Percentiles rank a stretch among this genome's conserved stretches.
Conservation (phyloP, 2,797 vertebrate genomes). For the Sebastes oblongus region DNA sequence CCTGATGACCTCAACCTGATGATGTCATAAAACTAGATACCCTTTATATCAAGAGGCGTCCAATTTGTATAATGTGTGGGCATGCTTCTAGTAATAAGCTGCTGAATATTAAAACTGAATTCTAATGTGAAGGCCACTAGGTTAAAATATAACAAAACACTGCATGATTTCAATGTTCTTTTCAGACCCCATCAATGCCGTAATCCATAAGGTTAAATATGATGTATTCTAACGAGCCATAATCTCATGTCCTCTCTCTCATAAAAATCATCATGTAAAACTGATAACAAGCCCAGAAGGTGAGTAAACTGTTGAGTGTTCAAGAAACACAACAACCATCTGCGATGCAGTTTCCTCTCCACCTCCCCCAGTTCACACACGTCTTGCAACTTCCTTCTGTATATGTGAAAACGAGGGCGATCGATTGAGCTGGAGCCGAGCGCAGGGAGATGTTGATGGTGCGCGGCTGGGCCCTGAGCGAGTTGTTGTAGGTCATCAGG, state of each 20-base stretch:
- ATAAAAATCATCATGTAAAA: constrained; percentile 49
- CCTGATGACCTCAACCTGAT: not conserved
- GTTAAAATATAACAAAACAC: not conserved
- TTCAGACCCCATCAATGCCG: constrained; percentile 5
- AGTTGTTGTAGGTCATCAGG: constrained; percentile 69
- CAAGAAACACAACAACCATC: constrained; percentile 75
- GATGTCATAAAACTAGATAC: not conserved
- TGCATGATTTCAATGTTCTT: constrained; percentile 15
- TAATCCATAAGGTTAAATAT: constrained; percentile 42
- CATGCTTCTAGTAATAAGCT: not conserved
- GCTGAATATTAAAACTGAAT: constrained; percentile 22
- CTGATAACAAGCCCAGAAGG: constrained; percentile 72
- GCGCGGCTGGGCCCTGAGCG: constrained; percentile 61
- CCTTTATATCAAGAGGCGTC: not conserved
- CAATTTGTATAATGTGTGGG: constrained; percentile 9
- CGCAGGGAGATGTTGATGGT: constrained; percentile 64
- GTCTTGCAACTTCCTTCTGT: constrained; percentile 74
- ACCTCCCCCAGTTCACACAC: constrained; percentile 76
- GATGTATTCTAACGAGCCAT: constrained; percentile 39
- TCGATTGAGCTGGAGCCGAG: constrained; percentile 71
- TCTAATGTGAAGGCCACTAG: not conserved
- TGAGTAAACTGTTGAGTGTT: constrained; percentile 72
- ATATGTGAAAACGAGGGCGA: constrained; percentile 74
- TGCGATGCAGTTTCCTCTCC: constrained; percentile 73
- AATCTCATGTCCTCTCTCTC: constrained; percentile 44